Evolutionary conservation across 2,113 vertebrate genomes (phyloP), one percentile per base, ranked within the genome.

Genomic region (Cebus imitator): DNA sequence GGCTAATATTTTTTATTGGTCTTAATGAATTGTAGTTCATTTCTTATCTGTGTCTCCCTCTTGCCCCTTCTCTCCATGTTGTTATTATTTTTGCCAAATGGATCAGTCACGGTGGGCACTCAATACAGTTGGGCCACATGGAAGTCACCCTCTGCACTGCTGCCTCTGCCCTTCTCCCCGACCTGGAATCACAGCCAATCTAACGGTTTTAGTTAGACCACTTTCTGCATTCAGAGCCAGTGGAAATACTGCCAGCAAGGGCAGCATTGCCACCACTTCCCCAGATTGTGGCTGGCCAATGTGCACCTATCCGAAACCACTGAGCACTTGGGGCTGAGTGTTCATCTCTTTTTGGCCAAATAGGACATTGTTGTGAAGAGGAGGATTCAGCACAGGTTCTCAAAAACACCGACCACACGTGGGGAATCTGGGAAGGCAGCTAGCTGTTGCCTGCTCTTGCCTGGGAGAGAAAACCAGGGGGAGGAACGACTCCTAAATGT

Each of bases 151-250:
- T 48, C 75, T 48, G 43, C 50, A 57, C 27, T 70, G 68, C 50
- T 76, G 76, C 91, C 57, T 73, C 48, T 94, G 81, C 61, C n/a
- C 25, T 45, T 43, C 35, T 64, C 64, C n/a, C 40, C 95, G 96
- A 96, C 57, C 68, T 91, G 95, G 61, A 90, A 94, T 92, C 78
- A 76, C 75, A 94, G 97, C 97, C 30, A 72, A 75, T 76, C 93
- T 94, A 97, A 43, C 75, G 94, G 55, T 87, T 96, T 96, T 93
- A 94, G 73, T 94, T 95, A 97, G 94, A 93, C 78, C 66, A 8
- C 85, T 96, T 70, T 97, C 97, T 97, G 92, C 27, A 70, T 43
- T 43, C 96, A 40, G 35, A 94, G 84, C 8, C 3, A 30, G 90
- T 32, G 94, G 90, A 81, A 85, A 88, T 64, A 95, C 30, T 25